Base-by-base conservation (phyloP, 2,888 invertebrate genomes). In the Merodon equestris region DNA sequence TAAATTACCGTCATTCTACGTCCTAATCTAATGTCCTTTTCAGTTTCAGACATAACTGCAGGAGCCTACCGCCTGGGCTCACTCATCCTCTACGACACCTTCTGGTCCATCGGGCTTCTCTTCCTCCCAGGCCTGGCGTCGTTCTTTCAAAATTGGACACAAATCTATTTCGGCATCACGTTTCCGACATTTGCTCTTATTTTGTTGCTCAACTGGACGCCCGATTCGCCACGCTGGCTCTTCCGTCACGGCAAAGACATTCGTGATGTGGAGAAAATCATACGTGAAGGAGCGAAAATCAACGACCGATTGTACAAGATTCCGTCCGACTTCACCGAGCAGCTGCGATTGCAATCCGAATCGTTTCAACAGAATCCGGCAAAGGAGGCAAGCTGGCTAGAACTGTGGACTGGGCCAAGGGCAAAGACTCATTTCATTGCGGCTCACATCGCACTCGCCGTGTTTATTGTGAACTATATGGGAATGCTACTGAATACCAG, bases 91-190 rank as follows among this genome's bases (percentile, higher is more conserved):
- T 90, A 88, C 73, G 90, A 90, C 72, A 88, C 88, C 1, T 89
- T 90, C 75, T 90, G 90, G 90, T 89, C 90, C 5, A 79, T 90
- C 56, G 90, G 90, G 1, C 87, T 90, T 2, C 87, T 90, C 17
- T 75, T 89, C 10, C 82, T 90, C 60, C 89, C 90, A 9, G 86
- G 86, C 0, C 83, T 90, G 0, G 85, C 88, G 0, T 86, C 86
- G 9, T 86, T 88, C 81, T 88, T 88, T 51, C 84, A 83, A 14
- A 88, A 83, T 68, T 90, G 90, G 90, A 85, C 86, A 0, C 83
- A 87, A 40, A 87, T 90, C 60, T 90, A 90, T 79, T 82, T 90
- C 48, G 87, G 88, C 48, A 90, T 90, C 10, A 89, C 89, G 4
- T 86, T 89, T 19, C 90, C 90, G 15, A 89, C 89, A 7, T 36